These are phyloP conservation scores for Andrena camellia DNA, from an alignment of 2,888 invertebrate genomes.

Conservation along the genomic window DNA sequence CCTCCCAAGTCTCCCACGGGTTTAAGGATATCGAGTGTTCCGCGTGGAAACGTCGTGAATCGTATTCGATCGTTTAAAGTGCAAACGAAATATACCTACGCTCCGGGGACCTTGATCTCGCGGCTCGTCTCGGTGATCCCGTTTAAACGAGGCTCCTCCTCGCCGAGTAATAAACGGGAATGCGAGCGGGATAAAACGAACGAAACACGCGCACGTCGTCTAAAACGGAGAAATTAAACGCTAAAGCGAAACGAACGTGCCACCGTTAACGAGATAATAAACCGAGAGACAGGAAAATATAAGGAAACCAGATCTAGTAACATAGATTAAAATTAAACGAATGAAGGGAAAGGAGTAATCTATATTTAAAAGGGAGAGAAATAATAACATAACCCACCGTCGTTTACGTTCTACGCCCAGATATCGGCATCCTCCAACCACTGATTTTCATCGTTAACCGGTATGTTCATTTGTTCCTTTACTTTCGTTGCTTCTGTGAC, in stretches of 20 bases:
- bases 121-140: neutral
- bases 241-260: conserved; percentile 20
- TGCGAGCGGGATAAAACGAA: neutral
- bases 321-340: conserved; percentile 11
- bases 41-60: conserved; percentile 19
- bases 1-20: no score
- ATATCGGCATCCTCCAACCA: conserved; percentile 84
- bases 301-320: conserved; percentile 25
- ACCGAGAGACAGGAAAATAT: neutral
- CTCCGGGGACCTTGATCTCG: neutral
- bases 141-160: neutral
- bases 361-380: neutral
- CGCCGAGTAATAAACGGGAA: conserved; percentile 7
- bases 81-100: neutral
- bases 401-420: conserved; percentile 75
- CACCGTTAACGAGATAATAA: conserved; percentile 10
- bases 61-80: conserved; percentile 3
- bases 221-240: neutral
- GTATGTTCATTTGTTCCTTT: conserved; percentile 84
- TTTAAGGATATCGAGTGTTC: conserved; percentile 17
- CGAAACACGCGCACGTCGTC: conserved; percentile 30
- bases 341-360: neutral
- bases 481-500: conserved; percentile 80
- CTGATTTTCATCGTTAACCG: conserved; percentile 85
- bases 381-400: conserved; percentile 64